Base-by-base conservation (phyloP, 2,888 invertebrate species). In the Parnassius smintheus region DNA sequence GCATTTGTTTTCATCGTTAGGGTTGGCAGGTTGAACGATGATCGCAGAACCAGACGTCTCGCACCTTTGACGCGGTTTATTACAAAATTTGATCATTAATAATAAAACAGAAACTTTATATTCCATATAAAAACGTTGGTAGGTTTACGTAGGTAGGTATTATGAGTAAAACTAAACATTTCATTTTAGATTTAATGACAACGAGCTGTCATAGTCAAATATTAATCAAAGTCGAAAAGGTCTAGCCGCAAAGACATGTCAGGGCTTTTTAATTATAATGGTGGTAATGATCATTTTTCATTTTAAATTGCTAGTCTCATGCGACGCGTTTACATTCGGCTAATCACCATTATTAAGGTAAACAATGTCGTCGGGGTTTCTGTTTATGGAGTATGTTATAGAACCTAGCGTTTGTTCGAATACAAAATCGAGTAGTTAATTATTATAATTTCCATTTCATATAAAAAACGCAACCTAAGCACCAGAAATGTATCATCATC, bases 271-370 rank as follows among this genome's bases (percentile, higher is more conserved):
- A 91, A 91, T 91, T 90, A 91, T 83, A 81, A 78, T 78, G 80
- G 69, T 70, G 71, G 81, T 83, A 86, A 86, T 87, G 80, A 88
- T 89, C 89, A 91, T 91, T 91, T 89, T 91, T 91, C 91, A 91
- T 86, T 80, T 85, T 78, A 88, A 90, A 91, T 90, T 86, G 88
- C 83, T 82, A 80, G 85, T 86, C 83, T 78, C 81, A 80, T 82
- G 72, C 71, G 72, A 69, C 73, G 72, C 73, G 75, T 73, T 74
- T 73, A 74, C 81, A 79, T 86, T 88, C 82, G 81, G 78, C 84
- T 87, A 88, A 90, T 90, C 86, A 89, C 78, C 80, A 77, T 88
- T 86, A 84, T 81, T 77, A 76, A 71, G 73, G 72, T 76, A 77
- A 78, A 82, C 78, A 78, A 76, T 76, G 70, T 42, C 18, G 55